Evolutionary conservation across 2,888 invertebrate genomes (phyloP), one percentile per base, ranked within the genome.

Genomic region (Gari tellinella): DNA sequence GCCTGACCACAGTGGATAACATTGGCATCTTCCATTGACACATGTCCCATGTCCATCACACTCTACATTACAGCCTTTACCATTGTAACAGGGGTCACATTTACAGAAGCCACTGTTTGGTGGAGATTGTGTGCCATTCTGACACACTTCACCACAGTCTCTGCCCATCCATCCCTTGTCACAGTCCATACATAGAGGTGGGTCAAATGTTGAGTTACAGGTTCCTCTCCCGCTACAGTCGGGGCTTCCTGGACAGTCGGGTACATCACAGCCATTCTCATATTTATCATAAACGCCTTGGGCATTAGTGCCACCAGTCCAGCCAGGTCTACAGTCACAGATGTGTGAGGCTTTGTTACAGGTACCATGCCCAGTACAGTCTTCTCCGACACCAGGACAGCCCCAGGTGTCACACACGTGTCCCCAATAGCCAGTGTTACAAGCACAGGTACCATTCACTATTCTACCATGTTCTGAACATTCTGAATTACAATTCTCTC

Each of bases 191-290:
- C 85, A 85, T 45, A 26, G 40, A n/a, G 88, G 88, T n/a, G 82
- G 76, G 17, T 82, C 73, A n/a, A 66, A 64, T 8, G 66, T 68
- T 14, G 21, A 43, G 51, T 82, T 79, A 64, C 88, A 88, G 0
- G 25, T 60, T 10, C 88, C 88, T 21, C 81, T 61, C 10, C 53
- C 67, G 45, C 75, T 85, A 68, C 88, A 88, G 70, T 88, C 81
- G 0, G 88, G 88, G 37, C 51, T 56, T 8, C 86, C 88, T 12
- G 88, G 86, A 60, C 88, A 88, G 72, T 88, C 86, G 0, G 86
- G 74, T 12, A 80, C 15, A 2, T 86, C 73, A 68, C 88, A 88
- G 8, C 77, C 86, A 56, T 78, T 77, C 15, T 41, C 31, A 8
- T 64, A 40, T 19, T 46, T 68, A 37, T 72, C 63, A 0, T 56